Evolutionary conservation across 2,113 vertebrate genomes (phyloP).

Genomic region (Catagonus wagneri): DNA sequence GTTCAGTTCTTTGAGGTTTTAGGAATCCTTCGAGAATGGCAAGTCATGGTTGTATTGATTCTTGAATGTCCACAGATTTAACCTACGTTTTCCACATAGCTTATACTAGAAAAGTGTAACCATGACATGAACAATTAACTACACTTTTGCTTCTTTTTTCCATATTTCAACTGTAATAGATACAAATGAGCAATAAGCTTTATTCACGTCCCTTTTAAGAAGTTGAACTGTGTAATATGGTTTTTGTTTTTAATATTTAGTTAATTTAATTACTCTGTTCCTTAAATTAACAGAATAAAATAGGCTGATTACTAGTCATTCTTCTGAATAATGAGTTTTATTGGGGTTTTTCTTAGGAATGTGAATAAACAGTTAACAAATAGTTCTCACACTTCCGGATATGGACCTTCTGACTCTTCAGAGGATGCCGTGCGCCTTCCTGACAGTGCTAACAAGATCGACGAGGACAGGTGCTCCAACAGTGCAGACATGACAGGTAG

Average conservation of each 20-base stretch:
- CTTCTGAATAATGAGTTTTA: slow-evolving; percentile 56
- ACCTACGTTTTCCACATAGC: not conserved
- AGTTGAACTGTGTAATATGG: not conserved
- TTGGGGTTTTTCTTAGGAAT: slow-evolving; percentile 87
- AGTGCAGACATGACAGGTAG: slow-evolving; percentile 94
- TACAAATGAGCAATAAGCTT: slow-evolving; percentile 50
- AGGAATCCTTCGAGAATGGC: not conserved
- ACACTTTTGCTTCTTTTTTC: not conserved
- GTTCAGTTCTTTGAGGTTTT: slow-evolving; percentile 1
- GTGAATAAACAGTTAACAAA: slow-evolving; percentile 87
- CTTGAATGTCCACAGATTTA: slow-evolving; percentile 8
- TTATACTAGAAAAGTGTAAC: slow-evolving; percentile 36
- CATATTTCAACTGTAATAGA: not conserved
- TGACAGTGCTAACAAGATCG: slow-evolving; percentile 88
- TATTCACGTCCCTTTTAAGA: slow-evolving; percentile 32
- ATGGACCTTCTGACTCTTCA: slow-evolving; percentile 86
- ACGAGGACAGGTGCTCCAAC: slow-evolving; percentile 93
- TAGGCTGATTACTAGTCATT: slow-evolving; percentile 17
- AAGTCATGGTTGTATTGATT: not conserved
- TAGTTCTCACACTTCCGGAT: slow-evolving; percentile 90
- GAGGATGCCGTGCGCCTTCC: slow-evolving; percentile 91
- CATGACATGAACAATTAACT: not conserved
- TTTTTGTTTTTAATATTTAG: slow-evolving; percentile 50
- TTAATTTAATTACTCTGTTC: not conserved
- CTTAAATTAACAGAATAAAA: slow-evolving; percentile 53